Conservation (phyloP, 2,797 vertebrate genomes). For the Sternarchorhynchus goeldii region DNA sequence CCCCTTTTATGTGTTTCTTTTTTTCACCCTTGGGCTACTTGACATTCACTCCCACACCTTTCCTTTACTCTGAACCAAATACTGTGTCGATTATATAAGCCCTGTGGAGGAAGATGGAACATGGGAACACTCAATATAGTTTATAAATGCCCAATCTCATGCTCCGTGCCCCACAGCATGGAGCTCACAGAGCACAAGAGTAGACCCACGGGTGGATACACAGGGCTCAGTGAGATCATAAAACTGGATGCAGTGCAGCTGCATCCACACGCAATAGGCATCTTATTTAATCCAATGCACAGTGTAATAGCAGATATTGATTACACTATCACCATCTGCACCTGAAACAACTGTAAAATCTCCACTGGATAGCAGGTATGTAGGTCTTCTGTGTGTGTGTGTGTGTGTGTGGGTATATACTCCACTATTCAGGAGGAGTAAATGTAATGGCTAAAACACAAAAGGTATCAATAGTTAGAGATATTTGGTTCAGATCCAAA, state of each 20-base stretch:
- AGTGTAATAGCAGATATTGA: background rate
- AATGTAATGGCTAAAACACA: too few relatives aligned
- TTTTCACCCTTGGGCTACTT: constrained; percentile 15
- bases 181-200: background rate
- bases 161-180: constrained; percentile 7
- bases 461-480: too few relatives aligned
- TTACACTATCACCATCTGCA: background rate
- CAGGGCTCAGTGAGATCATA: constrained; percentile 4
- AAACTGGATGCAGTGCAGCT: constrained; percentile 14
- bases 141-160: constrained; percentile 39
- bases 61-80: constrained; percentile 15
- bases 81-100: constrained; percentile 26
- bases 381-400: background rate
- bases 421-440: too few relatives aligned
- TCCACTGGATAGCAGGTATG: background rate
- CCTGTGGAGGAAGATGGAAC: constrained; percentile 35
- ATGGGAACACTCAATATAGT: constrained; percentile 32
- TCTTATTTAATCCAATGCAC: background rate
- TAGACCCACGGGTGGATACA: constrained; percentile 5
- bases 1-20: background rate
- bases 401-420: background rate
- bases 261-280: background rate
- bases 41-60: constrained; percentile 19
- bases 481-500: too few relatives aligned
- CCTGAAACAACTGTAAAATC: background rate